Percentiles rank a stretch among this genome's conserved stretches.
Conservation (phyloP, 1,140 invertebrate genomes). For the Thrips palmi region DNA sequence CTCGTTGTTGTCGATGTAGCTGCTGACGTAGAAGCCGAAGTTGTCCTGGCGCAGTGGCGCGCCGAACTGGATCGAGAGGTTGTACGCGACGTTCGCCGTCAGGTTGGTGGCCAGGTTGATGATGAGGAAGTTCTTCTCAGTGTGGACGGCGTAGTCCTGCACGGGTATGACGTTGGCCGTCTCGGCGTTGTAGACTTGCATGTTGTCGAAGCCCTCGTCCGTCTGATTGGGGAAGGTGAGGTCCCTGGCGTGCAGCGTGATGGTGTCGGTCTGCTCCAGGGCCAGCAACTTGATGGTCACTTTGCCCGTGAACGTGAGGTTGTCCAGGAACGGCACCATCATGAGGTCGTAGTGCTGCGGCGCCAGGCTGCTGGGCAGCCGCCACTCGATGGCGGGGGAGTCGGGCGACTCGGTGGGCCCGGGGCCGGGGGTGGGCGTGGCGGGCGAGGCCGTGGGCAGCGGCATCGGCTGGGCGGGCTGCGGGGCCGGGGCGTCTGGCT, state of each 20-base stretch:
- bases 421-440: too few relatives aligned
- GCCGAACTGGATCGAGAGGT: not conserved
- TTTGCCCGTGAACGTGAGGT: slow-evolving; percentile 1
- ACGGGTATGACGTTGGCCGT: not conserved
- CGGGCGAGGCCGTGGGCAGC: too few relatives aligned
- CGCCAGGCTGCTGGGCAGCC: not conserved
- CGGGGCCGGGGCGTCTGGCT: too few relatives aligned
- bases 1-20: not conserved
- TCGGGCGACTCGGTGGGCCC: too few relatives aligned
- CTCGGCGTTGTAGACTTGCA: slow-evolving; percentile 1
- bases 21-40: not conserved
- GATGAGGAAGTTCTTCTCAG: not conserved
- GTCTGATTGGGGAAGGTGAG: not conserved
- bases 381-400: not conserved
- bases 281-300: not conserved
- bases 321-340: slow-evolving; percentile 1
- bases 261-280: not conserved
- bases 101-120: not conserved
- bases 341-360: not conserved
- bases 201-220: not conserved
- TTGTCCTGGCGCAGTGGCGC: not conserved
- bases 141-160: not conserved
- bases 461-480: too few relatives aligned
- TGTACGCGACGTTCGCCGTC: not conserved
- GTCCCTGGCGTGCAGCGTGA: slow-evolving; percentile 4